Percentiles rank a stretch among this genome's conserved stretches.
Conservation (phyloP, 2,888 invertebrate species). For the Paralinhomoeus sp. region DNA sequence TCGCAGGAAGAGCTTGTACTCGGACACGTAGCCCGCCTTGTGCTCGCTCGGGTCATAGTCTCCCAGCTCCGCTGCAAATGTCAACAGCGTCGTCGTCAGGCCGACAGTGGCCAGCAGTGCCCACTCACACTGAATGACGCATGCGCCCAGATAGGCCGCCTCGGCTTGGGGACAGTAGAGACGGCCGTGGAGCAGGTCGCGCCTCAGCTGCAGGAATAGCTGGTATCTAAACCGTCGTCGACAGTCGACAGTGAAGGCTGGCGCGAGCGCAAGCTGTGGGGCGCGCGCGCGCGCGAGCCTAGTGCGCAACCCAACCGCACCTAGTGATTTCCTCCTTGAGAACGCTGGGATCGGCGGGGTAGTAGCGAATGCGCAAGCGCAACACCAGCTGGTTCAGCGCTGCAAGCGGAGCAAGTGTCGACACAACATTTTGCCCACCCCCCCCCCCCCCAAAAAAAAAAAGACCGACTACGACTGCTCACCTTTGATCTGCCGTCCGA, state of each 20-base stretch:
- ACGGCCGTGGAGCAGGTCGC: slow-evolving; percentile 79
- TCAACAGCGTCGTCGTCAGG: too few relatives aligned
- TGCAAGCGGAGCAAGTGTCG: slow-evolving; percentile 7
- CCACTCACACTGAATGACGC: slow-evolving; percentile 62
- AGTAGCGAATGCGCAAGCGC: slow-evolving; percentile 89
- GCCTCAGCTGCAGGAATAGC: slow-evolving; percentile 68
- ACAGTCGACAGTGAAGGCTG: too few relatives aligned
- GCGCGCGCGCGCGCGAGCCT: too few relatives aligned
- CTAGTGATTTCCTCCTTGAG: slow-evolving; percentile 79
- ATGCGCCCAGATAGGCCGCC: slow-evolving; percentile 64
- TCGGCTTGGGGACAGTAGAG: slow-evolving; percentile 55
- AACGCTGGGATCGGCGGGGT: slow-evolving; percentile 75
- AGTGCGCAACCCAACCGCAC: slow-evolving; percentile 13
- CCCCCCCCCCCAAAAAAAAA: too few relatives aligned
- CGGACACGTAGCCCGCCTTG: slow-evolving; percentile 59
- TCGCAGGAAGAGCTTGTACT: slow-evolving; percentile 67
- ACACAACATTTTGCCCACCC: too few relatives aligned
- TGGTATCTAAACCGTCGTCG: slow-evolving; percentile 43
- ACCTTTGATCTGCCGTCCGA: slow-evolving; percentile 78
- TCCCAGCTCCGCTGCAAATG: slow-evolving; percentile 59
- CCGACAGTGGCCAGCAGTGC: too few relatives aligned
- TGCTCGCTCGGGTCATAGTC: slow-evolving; percentile 67
- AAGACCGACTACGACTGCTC: slow-evolving; percentile 11
- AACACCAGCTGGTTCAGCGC: slow-evolving; percentile 48
- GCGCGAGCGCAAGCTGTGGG: too few relatives aligned